A percentile compares a stretch with the other conserved stretches of the same genome.
Conservation (phyloP, 2,797 vertebrate species). For the Phalanger gymnotis region DNA sequence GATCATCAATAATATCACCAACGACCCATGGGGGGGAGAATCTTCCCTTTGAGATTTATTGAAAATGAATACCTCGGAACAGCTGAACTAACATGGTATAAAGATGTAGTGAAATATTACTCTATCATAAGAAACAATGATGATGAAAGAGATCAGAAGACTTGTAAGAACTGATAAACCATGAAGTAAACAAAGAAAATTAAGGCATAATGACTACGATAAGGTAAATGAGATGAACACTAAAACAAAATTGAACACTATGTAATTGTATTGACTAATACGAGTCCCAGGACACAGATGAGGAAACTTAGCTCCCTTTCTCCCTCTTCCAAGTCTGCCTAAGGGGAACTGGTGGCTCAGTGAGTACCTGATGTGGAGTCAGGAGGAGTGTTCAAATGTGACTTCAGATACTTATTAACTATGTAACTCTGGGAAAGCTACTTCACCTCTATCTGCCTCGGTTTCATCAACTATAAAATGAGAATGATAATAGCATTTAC, state of each 20-base stretch:
- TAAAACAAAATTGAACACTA: not conserved
- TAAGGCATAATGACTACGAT: not conserved
- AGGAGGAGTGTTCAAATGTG: not conserved
- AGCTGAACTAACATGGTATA: not conserved
- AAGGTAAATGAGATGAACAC: not conserved
- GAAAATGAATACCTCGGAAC: not conserved
- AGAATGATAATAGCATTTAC: not conserved
- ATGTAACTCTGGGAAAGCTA: not conserved
- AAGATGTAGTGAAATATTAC: not conserved
- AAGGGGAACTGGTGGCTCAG: not conserved
- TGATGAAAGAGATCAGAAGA: not conserved
- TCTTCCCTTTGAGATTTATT: not conserved
- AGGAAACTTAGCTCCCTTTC: not conserved
- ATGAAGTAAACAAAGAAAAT: not conserved
- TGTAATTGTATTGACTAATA: not conserved
- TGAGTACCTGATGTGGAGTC: not conserved
- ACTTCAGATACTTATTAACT: not conserved
- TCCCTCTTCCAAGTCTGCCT: not conserved
- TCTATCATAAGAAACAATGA: not conserved
- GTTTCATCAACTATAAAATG: not conserved
- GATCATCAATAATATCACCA: not conserved
- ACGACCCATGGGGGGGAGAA: not conserved
- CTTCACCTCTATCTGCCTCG: not conserved
- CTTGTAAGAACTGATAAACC: not conserved
- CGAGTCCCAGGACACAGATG: not conserved